Conservation (phyloP, 2,113 vertebrate genomes). For the Anarhynchus alexandrinus region DNA sequence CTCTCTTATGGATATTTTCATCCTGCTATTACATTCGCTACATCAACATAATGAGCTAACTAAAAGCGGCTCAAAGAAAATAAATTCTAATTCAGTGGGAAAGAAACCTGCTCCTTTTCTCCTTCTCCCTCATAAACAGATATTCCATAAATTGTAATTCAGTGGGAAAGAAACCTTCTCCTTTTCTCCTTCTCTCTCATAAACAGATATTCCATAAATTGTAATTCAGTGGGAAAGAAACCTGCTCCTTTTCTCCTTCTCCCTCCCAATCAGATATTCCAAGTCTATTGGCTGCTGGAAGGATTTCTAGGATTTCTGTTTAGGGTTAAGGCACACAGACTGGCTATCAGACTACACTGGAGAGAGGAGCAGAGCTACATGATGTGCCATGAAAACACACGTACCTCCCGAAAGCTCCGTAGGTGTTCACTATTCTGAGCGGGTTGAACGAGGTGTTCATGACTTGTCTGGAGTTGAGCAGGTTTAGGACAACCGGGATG, state of each 20-base stretch:
- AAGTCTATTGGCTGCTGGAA: neutral
- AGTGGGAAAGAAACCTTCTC: neutral
- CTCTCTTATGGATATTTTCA: neutral
- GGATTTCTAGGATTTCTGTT: neutral
- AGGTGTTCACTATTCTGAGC: slow-evolving; percentile 94
- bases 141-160: neutral
- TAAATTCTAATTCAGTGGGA: neutral
- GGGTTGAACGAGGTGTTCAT: slow-evolving; percentile 95
- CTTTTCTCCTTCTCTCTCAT: neutral
- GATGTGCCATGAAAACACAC: fast-evolving
- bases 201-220: neutral
- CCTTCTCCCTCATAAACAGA: neutral
- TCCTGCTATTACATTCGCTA: neutral
- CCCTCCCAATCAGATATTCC: neutral
- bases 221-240: neutral
- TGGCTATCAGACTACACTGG: neutral
- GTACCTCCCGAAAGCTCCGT: slow-evolving; percentile 96
- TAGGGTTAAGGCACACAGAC: neutral
- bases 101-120: neutral
- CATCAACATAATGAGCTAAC: neutral
- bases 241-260: neutral
- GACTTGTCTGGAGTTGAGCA: slow-evolving; percentile 85
- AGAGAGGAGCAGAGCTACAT: neutral
- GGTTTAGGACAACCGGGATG: slow-evolving; percentile 87
- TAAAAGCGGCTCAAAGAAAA: neutral